Evolutionary conservation across 2,797 vertebrate species (phyloP).

Genomic region (Megalops cyprinoides): DNA sequence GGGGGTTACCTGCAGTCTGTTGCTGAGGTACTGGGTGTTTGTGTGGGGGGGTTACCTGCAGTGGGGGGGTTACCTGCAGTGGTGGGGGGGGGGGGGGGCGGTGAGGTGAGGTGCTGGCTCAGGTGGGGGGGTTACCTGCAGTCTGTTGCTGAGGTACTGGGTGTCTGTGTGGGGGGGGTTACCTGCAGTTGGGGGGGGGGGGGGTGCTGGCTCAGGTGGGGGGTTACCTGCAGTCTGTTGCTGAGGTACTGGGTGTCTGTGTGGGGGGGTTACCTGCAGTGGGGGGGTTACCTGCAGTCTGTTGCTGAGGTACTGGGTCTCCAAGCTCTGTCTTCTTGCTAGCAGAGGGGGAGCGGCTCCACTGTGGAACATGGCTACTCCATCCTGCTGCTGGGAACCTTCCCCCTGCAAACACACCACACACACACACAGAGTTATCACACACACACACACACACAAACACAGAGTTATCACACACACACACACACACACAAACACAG

Average conservation of each 20-base stretch:
- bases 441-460: not conserved
- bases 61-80: no score
- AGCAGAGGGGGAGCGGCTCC: conserved; percentile 78
- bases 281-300: conserved; percentile 46
- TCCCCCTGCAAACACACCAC: conserved; percentile 77
- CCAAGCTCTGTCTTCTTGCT: conserved; percentile 88
- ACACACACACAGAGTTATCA: conserved; percentile 36
- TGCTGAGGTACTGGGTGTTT: conserved; percentile 89
- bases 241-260: no score
- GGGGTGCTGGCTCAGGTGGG: not conserved
- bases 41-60: conserved; percentile 81
- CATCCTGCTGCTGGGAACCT: conserved; percentile 78
- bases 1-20: conserved; percentile 60
- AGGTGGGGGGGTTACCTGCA: not conserved
- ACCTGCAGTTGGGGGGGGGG: no score
- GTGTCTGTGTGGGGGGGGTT: no score
- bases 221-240: no score
- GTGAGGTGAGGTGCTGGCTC: not conserved
- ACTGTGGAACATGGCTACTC: conserved; percentile 76
- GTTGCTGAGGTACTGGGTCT: conserved; percentile 90
- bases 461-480: no score
- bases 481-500: conserved; percentile 45
- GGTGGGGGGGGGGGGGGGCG: no score
- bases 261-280: no score
- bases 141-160: no score